Evolutionary conservation across 1,140 invertebrate species (phyloP).

Genomic region (Holotrichia oblita): DNA sequence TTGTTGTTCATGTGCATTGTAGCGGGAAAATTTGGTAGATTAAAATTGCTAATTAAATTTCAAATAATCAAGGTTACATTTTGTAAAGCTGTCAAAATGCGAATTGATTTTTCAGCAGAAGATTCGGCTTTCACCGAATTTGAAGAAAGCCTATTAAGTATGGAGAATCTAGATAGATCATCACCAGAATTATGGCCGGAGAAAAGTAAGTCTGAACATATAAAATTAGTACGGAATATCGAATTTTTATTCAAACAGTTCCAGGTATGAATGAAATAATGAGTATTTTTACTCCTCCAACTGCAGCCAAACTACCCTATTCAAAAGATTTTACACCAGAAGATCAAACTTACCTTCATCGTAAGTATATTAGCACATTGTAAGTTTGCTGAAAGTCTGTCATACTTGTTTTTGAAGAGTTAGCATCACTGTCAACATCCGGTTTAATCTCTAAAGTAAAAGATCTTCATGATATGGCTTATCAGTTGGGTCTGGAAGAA

Average conservation of each 20-base stretch:
- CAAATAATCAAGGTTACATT: constrained; percentile 41
- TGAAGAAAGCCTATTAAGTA: constrained; percentile 78
- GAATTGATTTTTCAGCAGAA: constrained; percentile 56
- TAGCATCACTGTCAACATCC: constrained; percentile 80
- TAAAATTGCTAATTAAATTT: constrained; percentile 15
- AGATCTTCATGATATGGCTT: constrained; percentile 91
- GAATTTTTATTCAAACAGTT: constrained; percentile 61
- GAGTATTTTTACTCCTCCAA: constrained; percentile 62
- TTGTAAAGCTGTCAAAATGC: constrained; percentile 37
- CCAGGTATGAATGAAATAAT: constrained; percentile 80
- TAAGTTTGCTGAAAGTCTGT: too few relatives aligned
- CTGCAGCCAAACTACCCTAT: constrained; percentile 65
- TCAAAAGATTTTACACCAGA: constrained; percentile 68
- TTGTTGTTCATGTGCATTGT: not conserved
- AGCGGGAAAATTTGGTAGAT: not conserved
- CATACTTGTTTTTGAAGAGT: constrained; percentile 68
- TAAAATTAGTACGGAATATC: constrained; percentile 32
- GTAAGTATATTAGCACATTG: constrained; percentile 64
- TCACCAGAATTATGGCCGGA: constrained; percentile 95
- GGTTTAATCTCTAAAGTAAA: constrained; percentile 91
- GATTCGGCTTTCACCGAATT: constrained; percentile 62
- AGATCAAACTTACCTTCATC: constrained; percentile 76
- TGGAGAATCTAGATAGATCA: constrained; percentile 88
- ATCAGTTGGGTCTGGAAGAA: constrained; percentile 92
- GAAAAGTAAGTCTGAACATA: constrained; percentile 75